Conservation (phyloP, 2,113 vertebrate genomes). For the Aegithalos caudatus region DNA sequence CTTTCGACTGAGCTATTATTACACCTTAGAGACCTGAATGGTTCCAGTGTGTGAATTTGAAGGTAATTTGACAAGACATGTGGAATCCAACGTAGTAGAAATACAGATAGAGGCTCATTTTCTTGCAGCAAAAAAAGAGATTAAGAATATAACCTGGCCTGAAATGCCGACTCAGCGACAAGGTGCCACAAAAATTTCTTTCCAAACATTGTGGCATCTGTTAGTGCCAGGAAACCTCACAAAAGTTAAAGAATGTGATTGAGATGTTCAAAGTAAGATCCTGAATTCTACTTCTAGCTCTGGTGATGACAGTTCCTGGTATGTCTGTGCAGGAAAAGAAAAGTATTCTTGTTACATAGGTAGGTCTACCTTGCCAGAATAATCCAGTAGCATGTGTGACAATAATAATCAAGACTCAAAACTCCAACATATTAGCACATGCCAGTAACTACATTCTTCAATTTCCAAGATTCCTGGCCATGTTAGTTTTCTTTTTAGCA, state of each 20-base stretch:
- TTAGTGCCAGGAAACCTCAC: conserved; percentile 8
- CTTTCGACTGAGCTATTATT: conserved; percentile 46
- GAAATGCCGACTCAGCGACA: background rate
- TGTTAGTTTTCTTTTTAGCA: background rate
- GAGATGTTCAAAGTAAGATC: background rate
- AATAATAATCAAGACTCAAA: background rate
- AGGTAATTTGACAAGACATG: conserved; percentile 51
- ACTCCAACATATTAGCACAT: background rate
- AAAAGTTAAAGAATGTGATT: conserved; percentile 1
- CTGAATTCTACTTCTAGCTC: background rate
- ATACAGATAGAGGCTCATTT: background rate
- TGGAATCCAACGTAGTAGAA: conserved; percentile 35
- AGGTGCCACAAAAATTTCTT: conserved; percentile 45
- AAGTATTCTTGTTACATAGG: background rate
- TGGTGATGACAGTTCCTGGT: background rate
- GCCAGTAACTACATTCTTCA: background rate
- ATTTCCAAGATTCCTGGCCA: background rate
- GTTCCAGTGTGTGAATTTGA: conserved; percentile 17
- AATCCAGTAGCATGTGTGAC: background rate
- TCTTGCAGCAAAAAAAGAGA: background rate
- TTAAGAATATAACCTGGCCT: background rate
- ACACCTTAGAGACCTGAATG: conserved; percentile 17
- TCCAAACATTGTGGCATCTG: conserved; percentile 27
- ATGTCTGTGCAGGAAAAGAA: background rate
- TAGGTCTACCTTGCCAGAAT: background rate